Conservation (phyloP, 1,140 invertebrate species). For the Drosophila simulans region DNA sequence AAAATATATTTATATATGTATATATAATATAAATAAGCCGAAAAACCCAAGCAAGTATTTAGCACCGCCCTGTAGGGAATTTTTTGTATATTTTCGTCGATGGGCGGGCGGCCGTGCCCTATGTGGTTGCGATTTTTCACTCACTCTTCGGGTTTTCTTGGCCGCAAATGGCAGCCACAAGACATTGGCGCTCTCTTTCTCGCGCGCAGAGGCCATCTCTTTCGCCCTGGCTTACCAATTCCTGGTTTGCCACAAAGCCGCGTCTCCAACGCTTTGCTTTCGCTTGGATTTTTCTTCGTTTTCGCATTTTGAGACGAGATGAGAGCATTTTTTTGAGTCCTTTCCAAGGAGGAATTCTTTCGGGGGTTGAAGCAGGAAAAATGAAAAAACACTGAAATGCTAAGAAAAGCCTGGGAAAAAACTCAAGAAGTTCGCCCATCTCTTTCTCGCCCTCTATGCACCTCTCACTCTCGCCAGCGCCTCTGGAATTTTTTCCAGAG, state of each 20-base stretch:
- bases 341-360: slow-evolving; percentile 62
- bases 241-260: slow-evolving; percentile 76
- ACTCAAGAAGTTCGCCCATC: slow-evolving; percentile 38
- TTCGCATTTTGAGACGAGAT: slow-evolving; percentile 39
- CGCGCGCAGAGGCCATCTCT: slow-evolving; percentile 14
- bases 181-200: slow-evolving; percentile 56
- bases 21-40: slow-evolving; percentile 3
- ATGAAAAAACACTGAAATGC: background rate
- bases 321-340: slow-evolving; percentile 60
- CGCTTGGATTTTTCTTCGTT: slow-evolving; percentile 12
- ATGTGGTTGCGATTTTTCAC: slow-evolving; percentile 46
- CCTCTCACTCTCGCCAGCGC: background rate
- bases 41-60: slow-evolving; percentile 30
- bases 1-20: background rate
- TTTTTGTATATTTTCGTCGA: background rate
- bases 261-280: slow-evolving; percentile 45
- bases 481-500: slow-evolving; percentile 37
- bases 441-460: background rate
- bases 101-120: slow-evolving; percentile 3
- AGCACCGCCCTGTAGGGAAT: slow-evolving; percentile 34
- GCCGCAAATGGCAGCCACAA: slow-evolving; percentile 84
- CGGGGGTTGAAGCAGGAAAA: slow-evolving; percentile 50
- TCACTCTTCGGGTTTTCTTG: slow-evolving; percentile 52
- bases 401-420: slow-evolving; percentile 32
- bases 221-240: slow-evolving; percentile 47